Evolutionary conservation across 2,113 vertebrate species (phyloP), one percentile per base, ranked within the genome.

Genomic region (Odocoileus hemionus): DNA sequence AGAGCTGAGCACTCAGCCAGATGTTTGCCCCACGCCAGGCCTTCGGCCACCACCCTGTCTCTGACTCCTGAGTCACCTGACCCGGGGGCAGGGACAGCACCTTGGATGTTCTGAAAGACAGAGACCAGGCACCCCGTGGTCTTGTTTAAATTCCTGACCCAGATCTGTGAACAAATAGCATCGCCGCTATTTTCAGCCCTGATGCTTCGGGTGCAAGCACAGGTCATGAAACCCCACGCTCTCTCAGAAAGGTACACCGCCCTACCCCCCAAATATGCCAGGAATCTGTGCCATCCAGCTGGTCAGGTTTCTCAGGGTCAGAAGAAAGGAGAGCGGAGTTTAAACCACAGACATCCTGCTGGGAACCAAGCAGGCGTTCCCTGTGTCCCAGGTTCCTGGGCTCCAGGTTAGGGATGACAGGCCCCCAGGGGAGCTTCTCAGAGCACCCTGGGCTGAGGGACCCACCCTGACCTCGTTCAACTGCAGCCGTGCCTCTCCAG

Each of bases 141-240:
- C 54, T 16, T 43, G 54, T 43, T n/a, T 76, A n/a, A 64, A 39
- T 45, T 36, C 58, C 25, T 8, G 1, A 5, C 78, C 28, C 30
- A 50, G 78, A 15, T 64, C 1, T 47, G 36, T 82, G 79, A 39
- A 79, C 95, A 45, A 58, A n/a, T 4, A 28, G n/a, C 52, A 28
- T 39, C 2, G 25, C 80, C 12, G 45, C 19, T 47, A 4, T 60
- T 21, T 60, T 33, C 21, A 87, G 93, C 76, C 57, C 12, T 39
- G 3, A 3, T 2, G 4, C 26, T 39, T 4, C 5, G 30, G 14
- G 25, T 25, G 0, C 16, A 54, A n/a, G 10, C 4, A 7, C 0
- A 4, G 80, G 84, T 25, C 10, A 23, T 3, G 21, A 78, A 94
- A n/a, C 12, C 76, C 43, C 55, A 19, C 2, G 1, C 43, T 91